Evolutionary conservation across 2,797 vertebrate genomes (phyloP).

Genomic region (Siniperca obscura): DNA sequence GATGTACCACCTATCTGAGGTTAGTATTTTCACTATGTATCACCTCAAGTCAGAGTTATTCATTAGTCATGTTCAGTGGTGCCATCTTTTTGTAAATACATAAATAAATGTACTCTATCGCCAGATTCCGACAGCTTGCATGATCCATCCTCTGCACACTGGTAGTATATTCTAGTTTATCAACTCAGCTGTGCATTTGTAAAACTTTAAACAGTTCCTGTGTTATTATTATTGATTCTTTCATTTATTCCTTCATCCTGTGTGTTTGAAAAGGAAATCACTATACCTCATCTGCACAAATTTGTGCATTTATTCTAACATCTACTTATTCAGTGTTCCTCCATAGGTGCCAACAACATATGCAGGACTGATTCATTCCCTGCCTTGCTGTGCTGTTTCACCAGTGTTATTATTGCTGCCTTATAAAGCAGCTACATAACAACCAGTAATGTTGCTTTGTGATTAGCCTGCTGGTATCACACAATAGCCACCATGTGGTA

Average conservation of each 20-base stretch:
- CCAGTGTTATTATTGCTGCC: background rate
- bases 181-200: background rate
- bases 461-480: constrained; percentile 20
- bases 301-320: background rate
- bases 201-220: background rate
- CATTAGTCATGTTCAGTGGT: background rate
- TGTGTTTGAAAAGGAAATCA: background rate
- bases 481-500: constrained; percentile 16
- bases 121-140: background rate
- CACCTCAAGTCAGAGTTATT: constrained; percentile 21
- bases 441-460: constrained; percentile 25
- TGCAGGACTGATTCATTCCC: background rate
- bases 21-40: constrained; percentile 18
- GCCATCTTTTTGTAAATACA: constrained; percentile 2
- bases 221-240: background rate
- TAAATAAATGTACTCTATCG: background rate
- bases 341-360: background rate
- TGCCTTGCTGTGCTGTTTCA: constrained; percentile 10
- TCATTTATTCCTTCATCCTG: background rate
- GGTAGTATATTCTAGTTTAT: background rate
- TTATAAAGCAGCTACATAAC: constrained; percentile 20
- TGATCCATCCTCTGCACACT: background rate
- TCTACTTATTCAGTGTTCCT: background rate
- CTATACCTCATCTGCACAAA: no score
- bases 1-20: background rate